phyloP scores from a whole-genome alignment of 2,797 vertebrate genomes.

The Spea hammondii region DNA sequence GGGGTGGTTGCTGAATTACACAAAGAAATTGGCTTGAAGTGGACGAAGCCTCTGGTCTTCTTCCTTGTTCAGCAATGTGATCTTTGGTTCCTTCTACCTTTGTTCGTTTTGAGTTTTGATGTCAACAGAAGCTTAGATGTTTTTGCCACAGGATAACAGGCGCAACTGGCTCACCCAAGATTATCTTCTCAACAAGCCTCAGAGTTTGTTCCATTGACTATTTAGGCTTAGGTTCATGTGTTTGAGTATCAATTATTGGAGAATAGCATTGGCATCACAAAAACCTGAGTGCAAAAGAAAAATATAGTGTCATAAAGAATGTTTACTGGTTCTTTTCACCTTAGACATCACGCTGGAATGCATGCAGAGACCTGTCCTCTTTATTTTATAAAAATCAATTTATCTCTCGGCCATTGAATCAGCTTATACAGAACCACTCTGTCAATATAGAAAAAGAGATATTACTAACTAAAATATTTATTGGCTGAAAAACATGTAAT shows the following conservation, averaged over 20 bases:
- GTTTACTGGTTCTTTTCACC: no score
- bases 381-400: constrained; percentile 4
- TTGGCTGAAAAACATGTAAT: constrained; percentile 3
- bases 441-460: not conserved
- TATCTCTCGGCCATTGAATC: not conserved
- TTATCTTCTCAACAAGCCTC: constrained; percentile 43
- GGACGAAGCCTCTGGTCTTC: constrained; percentile 39
- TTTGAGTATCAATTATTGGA: constrained; percentile 6
- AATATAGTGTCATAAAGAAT: not conserved
- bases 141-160: constrained; percentile 48
- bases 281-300: constrained; percentile 24
- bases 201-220: constrained; percentile 51
- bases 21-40: constrained; percentile 14
- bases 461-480: constrained; percentile 15
- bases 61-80: constrained; percentile 24
- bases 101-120: not conserved
- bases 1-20: constrained; percentile 25
- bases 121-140: constrained; percentile 45
- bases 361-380: not conserved
- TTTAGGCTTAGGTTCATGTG: constrained; percentile 7
- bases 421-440: not conserved
- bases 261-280: constrained; percentile 20
- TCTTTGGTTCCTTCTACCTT: constrained; percentile 36
- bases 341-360: no score
- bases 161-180: constrained; percentile 37